Percentiles rank a stretch among this genome's conserved stretches.
phyloP scores from a whole-genome alignment of 1,140 invertebrate genomes.

The Caerostris extrusa region DNA sequence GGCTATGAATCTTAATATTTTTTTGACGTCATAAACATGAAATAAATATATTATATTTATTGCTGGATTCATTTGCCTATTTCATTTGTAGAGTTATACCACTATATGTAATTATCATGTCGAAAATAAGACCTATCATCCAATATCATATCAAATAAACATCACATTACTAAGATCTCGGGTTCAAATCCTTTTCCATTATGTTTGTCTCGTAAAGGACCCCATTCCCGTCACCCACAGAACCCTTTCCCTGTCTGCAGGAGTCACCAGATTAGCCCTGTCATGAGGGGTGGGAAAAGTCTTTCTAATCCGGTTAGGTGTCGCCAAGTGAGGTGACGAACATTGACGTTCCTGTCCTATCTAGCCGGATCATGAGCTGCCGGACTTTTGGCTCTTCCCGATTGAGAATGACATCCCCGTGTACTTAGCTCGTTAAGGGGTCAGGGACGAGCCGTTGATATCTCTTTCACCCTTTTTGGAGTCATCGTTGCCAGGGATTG shows the following conservation, averaged over 20 bases:
- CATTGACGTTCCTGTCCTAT: conserved; percentile 61
- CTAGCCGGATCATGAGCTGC: conserved; percentile 51
- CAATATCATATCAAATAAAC: background rate
- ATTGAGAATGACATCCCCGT: conserved; percentile 55
- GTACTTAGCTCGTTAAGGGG: conserved; percentile 5
- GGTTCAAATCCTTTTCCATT: background rate
- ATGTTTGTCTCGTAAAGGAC: background rate
- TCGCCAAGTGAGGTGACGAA: conserved; percentile 68
- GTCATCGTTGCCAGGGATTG: background rate
- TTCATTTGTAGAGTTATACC: too few relatives aligned
- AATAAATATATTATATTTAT: too few relatives aligned
- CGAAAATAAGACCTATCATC: too few relatives aligned
- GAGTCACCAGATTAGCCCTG: conserved; percentile 47
- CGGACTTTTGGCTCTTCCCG: background rate
- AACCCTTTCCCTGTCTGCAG: background rate
- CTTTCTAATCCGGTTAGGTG: conserved; percentile 67
- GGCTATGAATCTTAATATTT: too few relatives aligned
- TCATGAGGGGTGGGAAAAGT: conserved; percentile 49
- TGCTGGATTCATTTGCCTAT: too few relatives aligned
- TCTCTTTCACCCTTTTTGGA: conserved; percentile 57
- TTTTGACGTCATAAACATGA: too few relatives aligned
- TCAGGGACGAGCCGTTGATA: conserved; percentile 16
- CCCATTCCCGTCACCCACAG: background rate
- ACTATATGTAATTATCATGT: too few relatives aligned
- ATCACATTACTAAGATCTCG: background rate